Base-by-base conservation (phyloP, 1,140 invertebrate species). In the Frieseomelitta varia region DNA sequence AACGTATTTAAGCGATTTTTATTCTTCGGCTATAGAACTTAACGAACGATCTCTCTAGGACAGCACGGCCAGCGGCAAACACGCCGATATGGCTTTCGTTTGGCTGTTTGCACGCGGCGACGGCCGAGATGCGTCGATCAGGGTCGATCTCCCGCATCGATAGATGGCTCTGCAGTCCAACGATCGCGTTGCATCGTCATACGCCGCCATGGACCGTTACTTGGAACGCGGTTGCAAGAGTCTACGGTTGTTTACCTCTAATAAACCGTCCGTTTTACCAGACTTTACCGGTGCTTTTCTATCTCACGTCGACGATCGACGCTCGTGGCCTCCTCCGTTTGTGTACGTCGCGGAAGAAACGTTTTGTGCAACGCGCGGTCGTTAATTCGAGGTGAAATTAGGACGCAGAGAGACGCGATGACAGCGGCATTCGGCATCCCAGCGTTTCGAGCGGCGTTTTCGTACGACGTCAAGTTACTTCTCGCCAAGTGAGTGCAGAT, bases 141-240 rank as follows among this genome's bases (percentile, higher is more conserved):
- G 17, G 19, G 51, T 67, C 80, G 80, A 82, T 82, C 34, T 24
- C 12, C 39, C 63, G n/a, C 80, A 27, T 81, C 72, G 58, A 81
- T 67, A 82, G 80, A 77, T 76, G 80, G 72, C 80, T 24, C 61
- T 82, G 72, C 1, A 0, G 58, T 65, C 30, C n/a, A 15, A 27
- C 51, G 72, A 67, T 82, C 61, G 47, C 58, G 3, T 56, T 10
- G 51, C 58, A 51, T 63, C 34, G n/a, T 39, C 27, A 71, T 81
- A 39, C 27, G 47, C 72, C 51, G 51, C 63, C 73, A 68, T 76
- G 63, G 80, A 82, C 73, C 80, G 80, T 82, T 68, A 82, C n/a
- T 76, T 4, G 51, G 55, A 67, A 76, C 53, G 80, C 73, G 14
- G 63, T 74, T 21, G 47, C 24, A 24, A 2, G 17, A 65, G 61